phyloP scores from a whole-genome alignment of 1,140 invertebrate genomes.

The Saccostrea echinata region DNA sequence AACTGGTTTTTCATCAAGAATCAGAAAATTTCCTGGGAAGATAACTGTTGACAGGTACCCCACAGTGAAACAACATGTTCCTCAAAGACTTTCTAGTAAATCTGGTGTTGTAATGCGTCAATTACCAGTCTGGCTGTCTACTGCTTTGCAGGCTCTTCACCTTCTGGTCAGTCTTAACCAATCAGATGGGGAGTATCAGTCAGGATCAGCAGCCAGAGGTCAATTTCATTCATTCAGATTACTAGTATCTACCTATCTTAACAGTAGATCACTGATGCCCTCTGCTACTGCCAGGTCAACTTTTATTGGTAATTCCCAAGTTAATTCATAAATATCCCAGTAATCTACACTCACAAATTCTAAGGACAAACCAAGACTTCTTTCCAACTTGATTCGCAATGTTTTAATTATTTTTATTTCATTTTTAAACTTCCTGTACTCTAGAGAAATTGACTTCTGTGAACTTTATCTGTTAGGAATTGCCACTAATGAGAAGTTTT shows the following conservation, averaged over 20 bases:
- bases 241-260: slow-evolving; percentile 11
- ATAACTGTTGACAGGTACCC: not conserved
- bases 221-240: not conserved
- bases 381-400: not conserved
- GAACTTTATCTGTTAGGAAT: not conserved
- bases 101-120: not conserved
- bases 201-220: not conserved
- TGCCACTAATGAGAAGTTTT: slow-evolving; percentile 25
- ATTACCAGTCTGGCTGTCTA: not conserved
- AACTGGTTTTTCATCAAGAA: not conserved
- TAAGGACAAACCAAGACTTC: not conserved
- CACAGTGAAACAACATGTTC: not conserved
- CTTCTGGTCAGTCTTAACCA: not conserved
- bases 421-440: not conserved
- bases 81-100: not conserved
- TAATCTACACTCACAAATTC: not conserved
- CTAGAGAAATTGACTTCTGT: not conserved
- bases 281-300: not conserved
- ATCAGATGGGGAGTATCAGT: not conserved
- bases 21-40: not conserved
- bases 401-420: not conserved
- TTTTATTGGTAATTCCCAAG: too few relatives aligned
- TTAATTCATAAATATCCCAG: too few relatives aligned
- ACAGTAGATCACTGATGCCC: slow-evolving; percentile 3
- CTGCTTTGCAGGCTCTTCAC: not conserved